Conservation (phyloP, 2,888 invertebrate species). For the Heliothis peltigera region DNA sequence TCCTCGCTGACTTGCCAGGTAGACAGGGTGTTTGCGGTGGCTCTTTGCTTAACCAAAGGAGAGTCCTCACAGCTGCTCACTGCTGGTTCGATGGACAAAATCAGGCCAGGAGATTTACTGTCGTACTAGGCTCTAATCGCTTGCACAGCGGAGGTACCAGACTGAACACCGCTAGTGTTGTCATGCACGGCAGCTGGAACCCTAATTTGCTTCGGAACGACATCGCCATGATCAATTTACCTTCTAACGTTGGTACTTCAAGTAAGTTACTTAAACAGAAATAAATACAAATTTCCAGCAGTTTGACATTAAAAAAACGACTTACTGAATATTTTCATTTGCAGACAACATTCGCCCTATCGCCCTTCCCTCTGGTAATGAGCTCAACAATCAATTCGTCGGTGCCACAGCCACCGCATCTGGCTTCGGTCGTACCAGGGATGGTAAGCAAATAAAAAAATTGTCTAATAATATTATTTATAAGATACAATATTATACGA, state of each 20-base stretch:
- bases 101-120: constrained; percentile 70
- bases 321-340: too few species aligned
- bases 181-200: constrained; percentile 70
- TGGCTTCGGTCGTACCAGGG: too few species aligned
- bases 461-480: too few species aligned
- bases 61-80: constrained; percentile 72
- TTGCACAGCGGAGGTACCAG: constrained; percentile 76
- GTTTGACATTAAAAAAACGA: too few species aligned
- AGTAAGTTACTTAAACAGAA: too few species aligned
- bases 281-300: too few species aligned
- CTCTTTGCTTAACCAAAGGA: constrained; percentile 62
- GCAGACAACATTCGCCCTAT: too few species aligned
- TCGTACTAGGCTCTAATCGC: constrained; percentile 72
- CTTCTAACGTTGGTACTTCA: constrained; percentile 44
- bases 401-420: too few species aligned
- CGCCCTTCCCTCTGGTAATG: too few species aligned
- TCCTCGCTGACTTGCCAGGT: constrained; percentile 55
- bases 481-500: too few species aligned
- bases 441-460: too few species aligned
- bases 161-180: constrained; percentile 60
- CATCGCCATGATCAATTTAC: constrained; percentile 68
- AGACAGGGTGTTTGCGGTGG: constrained; percentile 72
- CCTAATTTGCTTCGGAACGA: constrained; percentile 71
- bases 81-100: constrained; percentile 74
- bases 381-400: too few species aligned